These are phyloP conservation scores for Hirtodrosophila cameraria DNA, from an alignment of 2,888 invertebrate species.

Conservation along the genomic window DNA sequence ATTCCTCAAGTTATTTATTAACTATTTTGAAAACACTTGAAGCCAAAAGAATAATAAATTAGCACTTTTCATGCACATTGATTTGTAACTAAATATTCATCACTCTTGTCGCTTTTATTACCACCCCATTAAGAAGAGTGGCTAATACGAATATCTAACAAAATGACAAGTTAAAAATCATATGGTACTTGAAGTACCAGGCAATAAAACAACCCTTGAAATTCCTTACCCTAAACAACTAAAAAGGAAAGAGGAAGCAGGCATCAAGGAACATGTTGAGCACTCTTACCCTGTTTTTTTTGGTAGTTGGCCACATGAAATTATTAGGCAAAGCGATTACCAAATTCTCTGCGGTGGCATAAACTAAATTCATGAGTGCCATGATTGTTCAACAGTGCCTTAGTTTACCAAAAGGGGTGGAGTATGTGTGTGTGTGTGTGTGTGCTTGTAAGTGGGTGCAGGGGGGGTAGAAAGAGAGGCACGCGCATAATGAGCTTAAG, in stretches of 20 bases:
- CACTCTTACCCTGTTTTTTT: neutral
- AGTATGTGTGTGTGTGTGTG: neutral
- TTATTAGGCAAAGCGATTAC: conserved; percentile 75
- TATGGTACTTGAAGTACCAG: neutral
- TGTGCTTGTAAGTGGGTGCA: neutral
- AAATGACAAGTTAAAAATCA: conserved; percentile 29
- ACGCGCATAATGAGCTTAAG: conserved; percentile 73
- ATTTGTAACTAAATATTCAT: conserved; percentile 10
- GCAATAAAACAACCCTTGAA: conserved; percentile 16
- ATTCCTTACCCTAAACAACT: neutral
- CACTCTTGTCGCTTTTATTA: neutral
- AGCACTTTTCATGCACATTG: conserved; percentile 4
- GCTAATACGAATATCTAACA: conserved; percentile 28
- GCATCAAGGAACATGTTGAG: too few species aligned
- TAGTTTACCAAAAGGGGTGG: neutral
- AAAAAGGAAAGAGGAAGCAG: too few species aligned
- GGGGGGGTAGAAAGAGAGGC: conserved; percentile 8
- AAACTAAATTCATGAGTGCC: conserved; percentile 81
- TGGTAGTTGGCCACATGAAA: conserved; percentile 52
- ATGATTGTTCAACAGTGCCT: conserved; percentile 52
- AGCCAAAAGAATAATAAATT: too few species aligned
- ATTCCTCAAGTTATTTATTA: too few species aligned
- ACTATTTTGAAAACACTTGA: too few species aligned
- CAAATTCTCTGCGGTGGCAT: conserved; percentile 78
- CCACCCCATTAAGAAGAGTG: conserved; percentile 17